Conservation (phyloP, 2,888 invertebrate genomes). For the Pseudococcus viburni region DNA sequence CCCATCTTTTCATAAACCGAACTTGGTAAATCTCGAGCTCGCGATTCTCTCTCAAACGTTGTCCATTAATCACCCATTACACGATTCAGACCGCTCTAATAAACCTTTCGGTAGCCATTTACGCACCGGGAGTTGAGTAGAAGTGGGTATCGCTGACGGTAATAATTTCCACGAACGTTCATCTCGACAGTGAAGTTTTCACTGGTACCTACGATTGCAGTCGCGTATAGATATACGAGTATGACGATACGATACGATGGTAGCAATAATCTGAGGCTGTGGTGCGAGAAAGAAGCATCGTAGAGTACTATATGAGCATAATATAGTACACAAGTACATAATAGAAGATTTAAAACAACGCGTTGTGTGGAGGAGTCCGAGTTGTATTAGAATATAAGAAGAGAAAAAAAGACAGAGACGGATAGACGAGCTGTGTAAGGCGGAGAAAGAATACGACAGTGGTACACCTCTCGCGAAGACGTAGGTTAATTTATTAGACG, state of each 20-base stretch:
- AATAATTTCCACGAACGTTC: background rate
- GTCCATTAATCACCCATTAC: background rate
- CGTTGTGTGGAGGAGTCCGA: slow-evolving; percentile 30
- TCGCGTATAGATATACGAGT: background rate
- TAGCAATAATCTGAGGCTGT: background rate
- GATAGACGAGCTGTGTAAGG: background rate
- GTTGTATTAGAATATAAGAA: background rate
- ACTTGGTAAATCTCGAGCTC: no score
- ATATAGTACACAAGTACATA: background rate
- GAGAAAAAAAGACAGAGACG: background rate
- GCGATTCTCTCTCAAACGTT: background rate
- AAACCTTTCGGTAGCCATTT: background rate
- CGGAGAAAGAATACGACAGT: background rate
- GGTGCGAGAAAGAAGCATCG: background rate
- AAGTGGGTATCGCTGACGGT: background rate
- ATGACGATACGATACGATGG: background rate
- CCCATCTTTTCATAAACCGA: no score
- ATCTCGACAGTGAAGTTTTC: background rate
- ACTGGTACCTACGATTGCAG: slow-evolving; percentile 22
- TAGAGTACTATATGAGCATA: background rate
- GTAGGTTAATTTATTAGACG: slow-evolving; percentile 53
- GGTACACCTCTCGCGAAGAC: background rate
- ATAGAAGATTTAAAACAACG: slow-evolving; percentile 6
- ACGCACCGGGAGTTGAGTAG: background rate
- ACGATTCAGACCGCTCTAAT: background rate